These are phyloP conservation scores for Gastrophysa polygoni DNA, from an alignment of 2,888 invertebrate genomes.

Conservation along the genomic window DNA sequence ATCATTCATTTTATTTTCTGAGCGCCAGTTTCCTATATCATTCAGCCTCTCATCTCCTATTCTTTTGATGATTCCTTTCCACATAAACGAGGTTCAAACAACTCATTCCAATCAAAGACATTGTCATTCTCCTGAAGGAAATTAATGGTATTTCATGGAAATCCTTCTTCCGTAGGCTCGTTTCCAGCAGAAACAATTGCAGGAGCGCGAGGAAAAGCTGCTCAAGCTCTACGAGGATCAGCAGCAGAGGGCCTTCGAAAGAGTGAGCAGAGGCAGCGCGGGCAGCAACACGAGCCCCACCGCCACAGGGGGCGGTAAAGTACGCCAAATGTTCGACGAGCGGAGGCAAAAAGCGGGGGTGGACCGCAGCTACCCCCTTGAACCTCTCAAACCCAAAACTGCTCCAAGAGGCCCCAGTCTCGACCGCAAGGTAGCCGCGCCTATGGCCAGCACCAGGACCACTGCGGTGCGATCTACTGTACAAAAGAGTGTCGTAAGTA, in stretches of 20 bases:
- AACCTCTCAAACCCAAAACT: conserved; percentile 67
- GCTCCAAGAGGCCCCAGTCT: conserved; percentile 49
- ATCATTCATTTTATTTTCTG: too few species aligned
- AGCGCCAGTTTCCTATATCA: too few species aligned
- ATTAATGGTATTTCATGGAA: neutral
- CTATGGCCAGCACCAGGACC: conserved; percentile 38
- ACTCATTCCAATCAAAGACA: too few species aligned
- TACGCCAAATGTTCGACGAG: conserved; percentile 87
- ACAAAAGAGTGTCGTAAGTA: conserved; percentile 54
- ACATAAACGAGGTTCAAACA: too few species aligned
- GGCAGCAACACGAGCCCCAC: conserved; percentile 57
- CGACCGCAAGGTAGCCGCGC: conserved; percentile 42
- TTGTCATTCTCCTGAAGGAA: neutral
- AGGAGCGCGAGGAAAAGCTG: conserved; percentile 80
- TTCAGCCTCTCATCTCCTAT: too few species aligned
- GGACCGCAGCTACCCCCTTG: conserved; percentile 81
- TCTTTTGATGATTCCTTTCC: too few species aligned
- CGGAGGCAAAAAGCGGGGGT: conserved; percentile 76
- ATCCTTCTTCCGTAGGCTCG: conserved; percentile 65
- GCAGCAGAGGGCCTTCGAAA: conserved; percentile 69
- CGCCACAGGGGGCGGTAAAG: conserved; percentile 55
- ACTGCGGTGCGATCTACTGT: conserved; percentile 54
- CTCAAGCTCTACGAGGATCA: conserved; percentile 72
- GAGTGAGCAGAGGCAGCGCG: conserved; percentile 61
- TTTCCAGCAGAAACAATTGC: conserved; percentile 82